Percentiles rank a stretch among this genome's conserved stretches.
These are phyloP conservation scores for Agonopterix heracliana DNA, from an alignment of 2,888 invertebrate genomes.

Conservation along the genomic window DNA sequence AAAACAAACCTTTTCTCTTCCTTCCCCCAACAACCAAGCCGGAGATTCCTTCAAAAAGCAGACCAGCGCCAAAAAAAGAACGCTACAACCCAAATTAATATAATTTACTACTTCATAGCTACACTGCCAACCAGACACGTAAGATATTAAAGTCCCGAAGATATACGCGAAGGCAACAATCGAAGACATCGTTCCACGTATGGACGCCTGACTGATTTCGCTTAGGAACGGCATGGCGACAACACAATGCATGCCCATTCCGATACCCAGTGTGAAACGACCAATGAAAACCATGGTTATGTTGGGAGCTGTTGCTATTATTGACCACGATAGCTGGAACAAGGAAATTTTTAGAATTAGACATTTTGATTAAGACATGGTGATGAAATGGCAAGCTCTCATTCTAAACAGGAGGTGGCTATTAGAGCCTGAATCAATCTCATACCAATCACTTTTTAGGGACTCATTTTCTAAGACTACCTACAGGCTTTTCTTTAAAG, in stretches of 20 bases:
- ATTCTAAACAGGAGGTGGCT: not conserved
- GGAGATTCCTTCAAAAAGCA: conserved; percentile 31
- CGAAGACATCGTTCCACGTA: conserved; percentile 23
- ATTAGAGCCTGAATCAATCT: not conserved
- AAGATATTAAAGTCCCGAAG: conserved; percentile 26
- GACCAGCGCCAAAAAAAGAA: conserved; percentile 20
- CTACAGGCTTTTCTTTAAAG: not conserved
- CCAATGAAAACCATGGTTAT: conserved; percentile 43
- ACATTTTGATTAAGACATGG: not conserved
- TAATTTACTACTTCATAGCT: conserved; percentile 32
- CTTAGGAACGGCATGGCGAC: conserved; percentile 65
- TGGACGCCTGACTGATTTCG: conserved; percentile 54
- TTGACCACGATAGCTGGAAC: conserved; percentile 34
- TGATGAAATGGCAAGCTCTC: not conserved
- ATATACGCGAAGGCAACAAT: conserved; percentile 18
- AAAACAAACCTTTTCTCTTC: conserved; percentile 24
- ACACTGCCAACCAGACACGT: conserved; percentile 31
- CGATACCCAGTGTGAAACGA: conserved; percentile 68
- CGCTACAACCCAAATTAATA: conserved; percentile 18
- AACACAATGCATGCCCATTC: conserved; percentile 58
- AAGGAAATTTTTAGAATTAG: not conserved
- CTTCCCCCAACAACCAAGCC: conserved; percentile 23
- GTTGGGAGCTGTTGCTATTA: conserved; percentile 26
- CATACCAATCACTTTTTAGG: not conserved
- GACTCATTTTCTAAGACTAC: not conserved